Evolutionary conservation across 2,888 invertebrate species (phyloP).

Genomic region (Trichopoda pennipes): DNA sequence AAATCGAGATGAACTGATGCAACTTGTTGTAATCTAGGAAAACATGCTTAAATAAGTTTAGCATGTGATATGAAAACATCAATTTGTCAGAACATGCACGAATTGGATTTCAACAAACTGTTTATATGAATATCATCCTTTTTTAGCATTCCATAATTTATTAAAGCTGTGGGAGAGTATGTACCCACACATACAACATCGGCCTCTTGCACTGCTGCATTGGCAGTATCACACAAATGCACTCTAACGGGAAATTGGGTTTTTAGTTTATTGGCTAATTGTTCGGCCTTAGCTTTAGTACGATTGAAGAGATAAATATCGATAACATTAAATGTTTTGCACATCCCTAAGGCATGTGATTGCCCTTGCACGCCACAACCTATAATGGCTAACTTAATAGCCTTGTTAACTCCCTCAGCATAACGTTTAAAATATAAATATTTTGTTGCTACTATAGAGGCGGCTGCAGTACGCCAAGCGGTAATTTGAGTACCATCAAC

Average conservation of each 20-base stretch:
- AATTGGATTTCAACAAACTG: slow-evolving; percentile 79
- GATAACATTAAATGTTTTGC: slow-evolving; percentile 80
- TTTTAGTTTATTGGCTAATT: slow-evolving; percentile 77
- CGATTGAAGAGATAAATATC: slow-evolving; percentile 84
- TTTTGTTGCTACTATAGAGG: slow-evolving; percentile 83
- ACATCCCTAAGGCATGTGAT: slow-evolving; percentile 82
- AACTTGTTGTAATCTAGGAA: too few relatives aligned
- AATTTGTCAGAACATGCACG: too few relatives aligned
- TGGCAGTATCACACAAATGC: slow-evolving; percentile 72
- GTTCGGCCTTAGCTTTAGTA: slow-evolving; percentile 76
- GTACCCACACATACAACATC: slow-evolving; percentile 86
- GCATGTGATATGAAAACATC: too few relatives aligned
- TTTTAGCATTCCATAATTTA: slow-evolving; percentile 82
- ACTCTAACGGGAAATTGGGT: not conserved
- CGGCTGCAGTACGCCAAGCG: slow-evolving; percentile 83
- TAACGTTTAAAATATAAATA: slow-evolving; percentile 79
- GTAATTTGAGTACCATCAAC: slow-evolving; percentile 83
- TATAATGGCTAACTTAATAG: slow-evolving; percentile 79
- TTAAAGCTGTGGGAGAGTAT: slow-evolving; percentile 81
- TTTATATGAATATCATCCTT: slow-evolving; percentile 83
- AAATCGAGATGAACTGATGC: too few relatives aligned
- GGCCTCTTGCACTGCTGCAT: slow-evolving; percentile 82
- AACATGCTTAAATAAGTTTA: too few relatives aligned
- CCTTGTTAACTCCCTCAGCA: slow-evolving; percentile 68
- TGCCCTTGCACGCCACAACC: slow-evolving; percentile 83